Base-by-base conservation (phyloP, 2,888 invertebrate genomes). In the Mimas tiliae region DNA sequence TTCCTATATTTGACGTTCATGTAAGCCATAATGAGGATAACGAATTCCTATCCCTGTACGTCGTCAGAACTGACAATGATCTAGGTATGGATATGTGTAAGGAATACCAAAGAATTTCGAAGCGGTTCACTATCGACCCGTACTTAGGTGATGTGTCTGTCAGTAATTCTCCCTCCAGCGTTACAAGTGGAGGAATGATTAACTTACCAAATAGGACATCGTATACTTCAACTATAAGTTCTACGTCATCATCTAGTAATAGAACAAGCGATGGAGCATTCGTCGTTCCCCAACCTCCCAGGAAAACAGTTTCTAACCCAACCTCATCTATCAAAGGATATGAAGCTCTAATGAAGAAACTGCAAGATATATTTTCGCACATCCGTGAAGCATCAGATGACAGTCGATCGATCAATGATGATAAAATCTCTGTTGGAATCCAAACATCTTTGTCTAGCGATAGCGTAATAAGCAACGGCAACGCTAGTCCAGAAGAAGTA, bases 251-350 rank as follows among this genome's bases (percentile, higher is more conserved):
- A 0, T 81, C 84, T 0, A 93, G 93, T 66, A 93, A 87, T 64
- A 78, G 94, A 50, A 94, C 94, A 0, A 93, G 91, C 64, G 94
- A 94, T 66, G 94, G 94, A 0, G 84, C 87, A 4, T 94, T 94
- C 65, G 90, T 93, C 0, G 94, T 94, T 0, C 94, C 94, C 0
- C 94, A 90, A 74, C 91, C 93, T 7, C 94, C 94, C 0, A 81
- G 93, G 1, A 93, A 92, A 78, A 91, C 88, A 0, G 82, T 90
- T 0, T 79, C 83, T 0, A 89, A 91, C 64, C 91, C 91, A 0
- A 81, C 88, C 0, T 83, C 86, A 0, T 85, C 91, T 0, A 88
- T 94, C 48, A 93, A 93, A 77, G 94, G 94, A 50, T 90, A 88
- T 68, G 92, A 92, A 9, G 84, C 86, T 1, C 73, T 94, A 65